A percentile compares a stretch with the other conserved stretches of the same genome.
Evolutionary conservation across 2,888 invertebrate species (phyloP).

Genomic region (Phoronis australis): DNA sequence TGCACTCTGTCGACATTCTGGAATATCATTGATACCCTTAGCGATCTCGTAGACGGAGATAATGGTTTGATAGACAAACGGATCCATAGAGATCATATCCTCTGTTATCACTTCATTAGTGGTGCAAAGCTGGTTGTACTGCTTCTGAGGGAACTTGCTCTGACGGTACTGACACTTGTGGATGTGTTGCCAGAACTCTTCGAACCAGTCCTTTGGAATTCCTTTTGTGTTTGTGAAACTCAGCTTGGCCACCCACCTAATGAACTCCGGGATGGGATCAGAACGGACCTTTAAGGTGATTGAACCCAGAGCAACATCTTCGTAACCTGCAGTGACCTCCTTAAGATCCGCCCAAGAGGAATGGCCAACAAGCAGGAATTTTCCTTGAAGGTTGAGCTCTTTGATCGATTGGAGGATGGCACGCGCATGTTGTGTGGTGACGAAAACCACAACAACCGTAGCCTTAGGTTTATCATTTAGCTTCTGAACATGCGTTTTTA

Average conservation of each 20-base stretch:
- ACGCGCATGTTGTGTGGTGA: constrained; percentile 33
- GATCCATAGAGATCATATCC: constrained; percentile 34
- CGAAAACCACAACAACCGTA: constrained; percentile 45
- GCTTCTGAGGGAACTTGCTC: constrained; percentile 25
- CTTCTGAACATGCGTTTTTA: constrained; percentile 23
- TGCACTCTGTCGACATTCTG: constrained; percentile 17
- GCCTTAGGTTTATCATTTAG: constrained; percentile 33
- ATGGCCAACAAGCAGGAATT: constrained; percentile 44
- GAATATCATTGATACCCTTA: constrained; percentile 40
- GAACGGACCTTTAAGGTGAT: constrained; percentile 36
- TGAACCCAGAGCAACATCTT: constrained; percentile 40
- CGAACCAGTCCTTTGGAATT: constrained; percentile 53
- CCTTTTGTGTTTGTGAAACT: constrained; percentile 38
- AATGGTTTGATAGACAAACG: constrained; percentile 47
- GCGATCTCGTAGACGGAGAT: constrained; percentile 46
- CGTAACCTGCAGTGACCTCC: constrained; percentile 25
- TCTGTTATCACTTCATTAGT: constrained; percentile 33
- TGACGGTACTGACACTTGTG: constrained; percentile 44
- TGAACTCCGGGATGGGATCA: constrained; percentile 36
- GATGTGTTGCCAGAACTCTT: constrained; percentile 50
- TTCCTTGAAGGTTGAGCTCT: constrained; percentile 23
- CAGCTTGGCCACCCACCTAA: constrained; percentile 34
- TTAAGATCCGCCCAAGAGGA: constrained; percentile 34
- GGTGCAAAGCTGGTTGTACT: constrained; percentile 33
- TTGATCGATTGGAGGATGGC: constrained; percentile 44